Evolutionary conservation across 2,888 invertebrate species (phyloP).

Genomic region (Altica lythri): DNA sequence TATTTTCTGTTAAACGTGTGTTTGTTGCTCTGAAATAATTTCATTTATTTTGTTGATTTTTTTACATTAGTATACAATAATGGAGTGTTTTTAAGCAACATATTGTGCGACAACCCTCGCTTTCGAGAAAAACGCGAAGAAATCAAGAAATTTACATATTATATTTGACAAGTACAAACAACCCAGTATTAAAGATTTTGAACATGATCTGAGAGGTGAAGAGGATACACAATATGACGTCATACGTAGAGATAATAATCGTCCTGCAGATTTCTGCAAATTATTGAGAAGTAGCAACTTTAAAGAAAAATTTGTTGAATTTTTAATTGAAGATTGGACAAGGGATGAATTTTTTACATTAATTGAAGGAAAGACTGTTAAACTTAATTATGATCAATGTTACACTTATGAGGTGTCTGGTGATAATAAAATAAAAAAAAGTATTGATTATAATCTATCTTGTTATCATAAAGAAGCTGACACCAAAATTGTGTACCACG

Average conservation of each 20-base stretch:
- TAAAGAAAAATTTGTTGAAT: conserved; percentile 43
- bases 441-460: conserved; percentile 32
- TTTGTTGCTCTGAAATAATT: too few species aligned
- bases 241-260: conserved; percentile 39
- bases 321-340: conserved; percentile 41
- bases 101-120: too few species aligned
- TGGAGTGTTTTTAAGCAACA: too few species aligned
- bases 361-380: conserved; percentile 36
- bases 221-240: conserved; percentile 38
- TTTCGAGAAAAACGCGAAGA: too few species aligned
- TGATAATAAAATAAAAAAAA: conserved; percentile 35
- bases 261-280: conserved; percentile 42
- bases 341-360: conserved; percentile 33
- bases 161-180: conserved; percentile 44
- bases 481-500: conserved; percentile 41
- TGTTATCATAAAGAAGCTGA: conserved; percentile 41
- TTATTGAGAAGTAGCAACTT: conserved; percentile 41
- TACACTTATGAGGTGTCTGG: conserved; percentile 35
- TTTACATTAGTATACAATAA: too few species aligned
- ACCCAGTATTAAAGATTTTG: conserved; percentile 40
- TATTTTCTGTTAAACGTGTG: too few species aligned
- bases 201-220: conserved; percentile 33
- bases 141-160: too few species aligned
- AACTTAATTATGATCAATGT: conserved; percentile 38
- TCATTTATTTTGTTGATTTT: too few species aligned